Evolutionary conservation across 2,113 vertebrate genomes (phyloP).

Genomic region (Ariopsis seemanni): DNA sequence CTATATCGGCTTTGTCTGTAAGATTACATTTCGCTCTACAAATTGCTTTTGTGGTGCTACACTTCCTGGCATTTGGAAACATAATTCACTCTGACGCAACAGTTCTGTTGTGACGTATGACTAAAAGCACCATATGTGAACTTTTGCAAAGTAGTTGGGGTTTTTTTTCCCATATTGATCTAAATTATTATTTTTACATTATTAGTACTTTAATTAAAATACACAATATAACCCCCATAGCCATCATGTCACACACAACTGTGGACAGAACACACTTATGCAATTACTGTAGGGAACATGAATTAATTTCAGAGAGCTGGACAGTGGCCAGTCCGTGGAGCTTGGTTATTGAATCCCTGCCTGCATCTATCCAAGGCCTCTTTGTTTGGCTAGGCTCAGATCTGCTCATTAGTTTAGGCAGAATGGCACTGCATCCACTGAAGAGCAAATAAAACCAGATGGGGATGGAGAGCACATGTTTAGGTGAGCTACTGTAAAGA

Average conservation of each 20-base stretch:
- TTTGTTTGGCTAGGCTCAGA: slow-evolving; percentile 69
- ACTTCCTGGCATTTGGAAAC: neutral
- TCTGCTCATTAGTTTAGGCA: slow-evolving; percentile 69
- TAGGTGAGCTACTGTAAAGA: slow-evolving; percentile 40
- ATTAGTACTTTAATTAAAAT: slow-evolving; percentile 56
- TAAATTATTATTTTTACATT: slow-evolving; percentile 43
- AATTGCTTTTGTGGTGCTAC: neutral
- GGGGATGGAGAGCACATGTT: slow-evolving; percentile 27
- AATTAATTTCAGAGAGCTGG: slow-evolving; percentile 69
- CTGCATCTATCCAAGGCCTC: slow-evolving; percentile 63
- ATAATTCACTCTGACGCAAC: slow-evolving; percentile 12
- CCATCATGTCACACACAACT: slow-evolving; percentile 6
- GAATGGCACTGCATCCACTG: slow-evolving; percentile 37
- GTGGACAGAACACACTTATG: slow-evolving; percentile 57
- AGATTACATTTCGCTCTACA: neutral
- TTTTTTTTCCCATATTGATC: slow-evolving; percentile 54
- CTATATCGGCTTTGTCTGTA: slow-evolving; percentile 54
- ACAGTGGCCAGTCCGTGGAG: slow-evolving; percentile 65
- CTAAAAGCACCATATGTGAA: slow-evolving; percentile 21
- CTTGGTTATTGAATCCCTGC: slow-evolving; percentile 68
- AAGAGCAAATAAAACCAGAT: slow-evolving; percentile 53
- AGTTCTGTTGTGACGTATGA: slow-evolving; percentile 19
- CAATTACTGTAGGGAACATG: slow-evolving; percentile 62
- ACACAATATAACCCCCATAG: slow-evolving; percentile 41
- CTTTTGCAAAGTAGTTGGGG: neutral